phyloP scores from a whole-genome alignment of 1,140 invertebrate species.

The Sminthurinus signatus region DNA sequence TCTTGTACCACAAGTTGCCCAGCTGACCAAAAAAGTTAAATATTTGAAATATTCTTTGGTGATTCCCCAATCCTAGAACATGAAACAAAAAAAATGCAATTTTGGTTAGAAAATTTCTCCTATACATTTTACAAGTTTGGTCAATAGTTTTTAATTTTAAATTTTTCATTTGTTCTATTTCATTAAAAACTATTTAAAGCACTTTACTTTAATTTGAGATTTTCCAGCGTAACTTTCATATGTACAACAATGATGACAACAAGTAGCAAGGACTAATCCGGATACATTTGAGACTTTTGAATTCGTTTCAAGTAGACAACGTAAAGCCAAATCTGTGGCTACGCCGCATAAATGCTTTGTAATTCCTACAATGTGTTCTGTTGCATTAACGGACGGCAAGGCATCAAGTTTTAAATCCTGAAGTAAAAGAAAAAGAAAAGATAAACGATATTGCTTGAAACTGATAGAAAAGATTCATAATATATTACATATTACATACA shows the following conservation, averaged over 20 bases:
- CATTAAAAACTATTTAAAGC: no score
- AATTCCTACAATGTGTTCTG: slow-evolving; percentile 57
- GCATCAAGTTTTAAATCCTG: slow-evolving; percentile 60
- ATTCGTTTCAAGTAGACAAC: slow-evolving; percentile 53
- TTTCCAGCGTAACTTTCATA: slow-evolving; percentile 60
- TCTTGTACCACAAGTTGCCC: slow-evolving; percentile 67
- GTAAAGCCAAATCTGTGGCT: slow-evolving; percentile 68
- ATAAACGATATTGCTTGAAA: no score
- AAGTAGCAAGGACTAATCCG: slow-evolving; percentile 69
- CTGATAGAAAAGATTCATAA: no score
- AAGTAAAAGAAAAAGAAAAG: no score
- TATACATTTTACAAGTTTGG: no score
- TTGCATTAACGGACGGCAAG: slow-evolving; percentile 50
- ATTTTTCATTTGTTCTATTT: no score
- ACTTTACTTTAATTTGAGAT: slow-evolving; percentile 5
- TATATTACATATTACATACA: no score
- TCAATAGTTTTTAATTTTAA: no score
- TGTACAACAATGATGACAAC: slow-evolving; percentile 77
- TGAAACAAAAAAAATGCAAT: no score
- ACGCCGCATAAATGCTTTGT: slow-evolving; percentile 81
- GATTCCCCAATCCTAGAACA: slow-evolving; percentile 53
- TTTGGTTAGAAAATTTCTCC: no score
- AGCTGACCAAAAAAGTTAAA: slow-evolving; percentile 69
- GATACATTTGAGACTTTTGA: slow-evolving; percentile 45
- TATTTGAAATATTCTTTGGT: slow-evolving; percentile 61